Evolutionary conservation across 2,113 vertebrate species (phyloP).

Genomic region (Taxidea taxus): DNA sequence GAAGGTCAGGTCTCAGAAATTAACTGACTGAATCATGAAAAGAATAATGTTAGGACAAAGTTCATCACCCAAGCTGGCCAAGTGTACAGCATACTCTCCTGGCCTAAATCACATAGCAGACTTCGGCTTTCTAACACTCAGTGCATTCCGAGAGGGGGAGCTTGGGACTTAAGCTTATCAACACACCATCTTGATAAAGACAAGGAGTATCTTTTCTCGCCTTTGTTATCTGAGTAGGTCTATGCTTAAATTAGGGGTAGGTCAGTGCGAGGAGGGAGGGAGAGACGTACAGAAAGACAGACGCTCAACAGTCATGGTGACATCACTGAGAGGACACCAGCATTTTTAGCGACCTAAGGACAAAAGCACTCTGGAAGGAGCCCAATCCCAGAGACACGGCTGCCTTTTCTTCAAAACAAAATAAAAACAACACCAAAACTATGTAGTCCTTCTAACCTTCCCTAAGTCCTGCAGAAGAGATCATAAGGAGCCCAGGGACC

Average conservation of each 20-base stretch:
- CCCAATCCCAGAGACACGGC: not conserved
- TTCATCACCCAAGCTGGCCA: not conserved
- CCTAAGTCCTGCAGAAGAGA: not conserved
- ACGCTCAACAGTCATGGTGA: fast-evolving
- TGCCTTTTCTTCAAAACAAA: not conserved
- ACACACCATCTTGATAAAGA: not conserved
- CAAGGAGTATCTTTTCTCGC: not conserved
- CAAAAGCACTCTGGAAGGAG: not conserved
- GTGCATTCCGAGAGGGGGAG: not conserved
- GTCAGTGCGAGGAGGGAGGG: not conserved
- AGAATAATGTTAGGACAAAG: not conserved
- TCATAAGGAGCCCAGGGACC: not conserved
- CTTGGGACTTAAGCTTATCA: not conserved
- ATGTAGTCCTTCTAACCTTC: not conserved
- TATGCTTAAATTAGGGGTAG: not conserved
- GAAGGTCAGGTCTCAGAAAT: not conserved
- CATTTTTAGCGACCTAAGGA: not conserved
- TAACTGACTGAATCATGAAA: not conserved
- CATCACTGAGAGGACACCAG: not conserved
- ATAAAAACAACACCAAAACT: not conserved
- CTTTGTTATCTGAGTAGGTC: not conserved
- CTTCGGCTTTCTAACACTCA: not conserved
- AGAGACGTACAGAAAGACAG: not conserved
- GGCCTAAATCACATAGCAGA: not conserved
- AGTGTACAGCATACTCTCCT: too few relatives aligned